phyloP scores from a whole-genome alignment of 2,797 vertebrate species.

The Novumbra hubbsi region DNA sequence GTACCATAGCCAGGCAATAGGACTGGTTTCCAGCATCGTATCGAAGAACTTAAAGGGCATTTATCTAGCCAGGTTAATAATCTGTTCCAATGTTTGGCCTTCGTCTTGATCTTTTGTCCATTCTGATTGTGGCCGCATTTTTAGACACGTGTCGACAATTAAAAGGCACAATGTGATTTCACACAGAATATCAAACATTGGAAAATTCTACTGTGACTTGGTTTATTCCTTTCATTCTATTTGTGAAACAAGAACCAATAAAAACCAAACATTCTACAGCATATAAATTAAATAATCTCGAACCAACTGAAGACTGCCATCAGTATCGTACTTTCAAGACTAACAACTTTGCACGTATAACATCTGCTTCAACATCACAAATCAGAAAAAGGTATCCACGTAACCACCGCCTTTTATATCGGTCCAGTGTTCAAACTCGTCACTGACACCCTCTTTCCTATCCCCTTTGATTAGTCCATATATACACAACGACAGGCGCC shows the following conservation, averaged over 20 bases:
- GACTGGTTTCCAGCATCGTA: not conserved
- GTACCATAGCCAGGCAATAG: not conserved
- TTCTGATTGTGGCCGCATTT: no score
- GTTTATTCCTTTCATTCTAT: not conserved
- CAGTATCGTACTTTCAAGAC: not conserved
- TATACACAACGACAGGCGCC: conserved; percentile 15
- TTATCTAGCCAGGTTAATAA: not conserved
- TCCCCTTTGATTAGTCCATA: not conserved
- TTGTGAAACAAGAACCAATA: not conserved
- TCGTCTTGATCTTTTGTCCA: no score
- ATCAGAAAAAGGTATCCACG: not conserved
- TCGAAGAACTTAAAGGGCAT: not conserved
- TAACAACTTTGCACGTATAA: not conserved
- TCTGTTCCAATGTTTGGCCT: no score
- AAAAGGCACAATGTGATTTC: not conserved
- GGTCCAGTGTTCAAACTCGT: not conserved
- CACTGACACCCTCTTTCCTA: not conserved
- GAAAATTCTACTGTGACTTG: not conserved
- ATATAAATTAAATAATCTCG: not conserved
- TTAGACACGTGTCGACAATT: no score
- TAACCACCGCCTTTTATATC: not conserved
- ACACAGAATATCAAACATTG: not conserved
- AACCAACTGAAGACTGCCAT: not conserved
- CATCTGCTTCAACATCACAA: not conserved
- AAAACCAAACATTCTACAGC: not conserved